Percentiles rank a stretch among this genome's conserved stretches.
Conservation (phyloP, 2,113 vertebrate genomes). For the Riparia riparia region DNA sequence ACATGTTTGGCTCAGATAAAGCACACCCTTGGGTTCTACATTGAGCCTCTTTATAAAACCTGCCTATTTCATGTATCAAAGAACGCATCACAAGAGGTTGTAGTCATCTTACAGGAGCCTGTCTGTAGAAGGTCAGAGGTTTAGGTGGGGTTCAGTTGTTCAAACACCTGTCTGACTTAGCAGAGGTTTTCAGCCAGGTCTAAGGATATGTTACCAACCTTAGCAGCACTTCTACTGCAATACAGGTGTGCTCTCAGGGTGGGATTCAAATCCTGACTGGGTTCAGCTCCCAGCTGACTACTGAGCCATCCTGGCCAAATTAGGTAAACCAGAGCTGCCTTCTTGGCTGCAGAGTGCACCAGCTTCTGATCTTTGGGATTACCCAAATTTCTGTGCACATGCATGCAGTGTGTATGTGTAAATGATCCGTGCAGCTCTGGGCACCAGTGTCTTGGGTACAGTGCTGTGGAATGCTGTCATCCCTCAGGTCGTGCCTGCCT, state of each 20-base stretch:
- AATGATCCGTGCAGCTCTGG: background rate
- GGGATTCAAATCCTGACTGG: background rate
- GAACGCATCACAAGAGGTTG: fast-evolving
- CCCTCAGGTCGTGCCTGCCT: background rate
- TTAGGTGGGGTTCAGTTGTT: background rate
- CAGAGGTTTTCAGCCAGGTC: background rate
- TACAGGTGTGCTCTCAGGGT: background rate
- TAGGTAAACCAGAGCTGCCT: background rate
- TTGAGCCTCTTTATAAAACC: background rate
- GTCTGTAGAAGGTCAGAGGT: background rate
- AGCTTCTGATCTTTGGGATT: background rate
- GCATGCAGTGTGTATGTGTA: fast-evolving
- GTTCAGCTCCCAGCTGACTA: background rate
- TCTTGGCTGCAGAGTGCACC: background rate
- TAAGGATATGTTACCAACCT: background rate
- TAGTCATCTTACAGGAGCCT: background rate
- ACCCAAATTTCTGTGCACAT: background rate
- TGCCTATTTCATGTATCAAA: background rate
- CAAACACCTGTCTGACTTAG: background rate
- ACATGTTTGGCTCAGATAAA: background rate
- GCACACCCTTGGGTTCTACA: background rate
- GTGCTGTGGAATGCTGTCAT: fast-evolving
- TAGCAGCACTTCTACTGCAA: fast-evolving
- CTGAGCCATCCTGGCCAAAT: background rate
- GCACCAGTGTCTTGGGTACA: background rate